Percentiles rank a stretch among this genome's conserved stretches.
Evolutionary conservation across 2,113 vertebrate genomes (phyloP).

Genomic region (Oryzias celebensis): DNA sequence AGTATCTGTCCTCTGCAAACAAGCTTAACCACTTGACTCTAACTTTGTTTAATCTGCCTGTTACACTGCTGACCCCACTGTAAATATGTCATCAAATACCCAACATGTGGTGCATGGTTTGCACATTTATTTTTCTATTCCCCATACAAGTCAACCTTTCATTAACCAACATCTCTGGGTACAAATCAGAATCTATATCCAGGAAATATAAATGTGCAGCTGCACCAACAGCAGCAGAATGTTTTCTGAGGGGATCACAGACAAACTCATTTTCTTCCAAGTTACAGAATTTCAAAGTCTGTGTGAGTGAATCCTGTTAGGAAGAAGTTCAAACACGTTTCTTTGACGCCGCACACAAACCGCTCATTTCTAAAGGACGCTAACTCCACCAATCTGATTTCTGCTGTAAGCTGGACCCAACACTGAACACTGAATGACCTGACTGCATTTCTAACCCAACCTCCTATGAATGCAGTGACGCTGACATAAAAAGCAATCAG

Average conservation of each 20-base stretch:
- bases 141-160: not conserved
- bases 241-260: not conserved
- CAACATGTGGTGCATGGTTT: conserved; percentile 19
- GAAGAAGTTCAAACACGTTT: conserved; percentile 64
- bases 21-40: not conserved
- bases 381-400: conserved; percentile 29
- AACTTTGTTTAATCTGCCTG: not conserved
- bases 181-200: not conserved
- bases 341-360: conserved; percentile 23
- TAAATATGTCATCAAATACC: conserved; percentile 21
- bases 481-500: conserved; percentile 9
- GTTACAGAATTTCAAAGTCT: not conserved
- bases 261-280: not conserved
- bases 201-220: not conserved
- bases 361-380: conserved; percentile 12
- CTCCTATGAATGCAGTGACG: not conserved
- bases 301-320: conserved; percentile 34
- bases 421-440: not conserved
- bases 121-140: conserved; percentile 4
- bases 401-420: conserved; percentile 13
- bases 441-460: not conserved
- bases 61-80: conserved; percentile 56
- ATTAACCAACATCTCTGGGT: not conserved
- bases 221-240: not conserved
- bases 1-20: too few relatives aligned